phyloP scores from a whole-genome alignment of 2,113 vertebrate species.

The Tragulus kanchil region DNA sequence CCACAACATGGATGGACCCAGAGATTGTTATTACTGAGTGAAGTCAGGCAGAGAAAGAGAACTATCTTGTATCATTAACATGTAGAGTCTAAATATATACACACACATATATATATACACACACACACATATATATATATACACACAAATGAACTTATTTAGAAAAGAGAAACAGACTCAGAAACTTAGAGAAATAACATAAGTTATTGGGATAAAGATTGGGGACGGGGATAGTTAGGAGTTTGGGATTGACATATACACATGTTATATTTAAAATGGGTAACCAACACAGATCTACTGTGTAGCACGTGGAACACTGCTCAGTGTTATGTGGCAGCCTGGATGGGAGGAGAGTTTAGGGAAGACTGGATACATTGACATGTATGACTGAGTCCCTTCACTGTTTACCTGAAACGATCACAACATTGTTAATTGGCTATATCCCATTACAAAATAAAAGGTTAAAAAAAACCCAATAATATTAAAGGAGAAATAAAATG shows the following conservation, averaged over 20 bases:
- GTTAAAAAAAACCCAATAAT: background rate
- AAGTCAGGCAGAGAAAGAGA: background rate
- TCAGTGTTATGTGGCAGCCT: background rate
- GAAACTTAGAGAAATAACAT: background rate
- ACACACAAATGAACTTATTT: background rate
- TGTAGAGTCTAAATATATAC: background rate
- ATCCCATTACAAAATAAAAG: background rate
- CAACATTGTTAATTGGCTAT: background rate
- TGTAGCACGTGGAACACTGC: background rate
- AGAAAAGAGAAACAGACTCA: background rate
- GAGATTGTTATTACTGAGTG: background rate
- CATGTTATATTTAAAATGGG: background rate
- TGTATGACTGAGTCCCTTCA: background rate
- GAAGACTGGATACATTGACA: background rate
- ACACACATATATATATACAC: no score
- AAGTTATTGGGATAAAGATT: background rate
- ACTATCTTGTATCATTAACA: background rate
- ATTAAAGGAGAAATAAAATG: background rate
- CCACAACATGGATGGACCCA: background rate
- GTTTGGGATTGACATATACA: background rate
- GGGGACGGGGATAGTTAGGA: background rate
- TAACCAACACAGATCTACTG: background rate
- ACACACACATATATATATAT: background rate
- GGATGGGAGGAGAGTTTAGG: background rate
- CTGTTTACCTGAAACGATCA: background rate